Percentiles rank a stretch among this genome's conserved stretches.
phyloP scores from a whole-genome alignment of 2,113 vertebrate genomes.

The Myrmophylax atrothorax region DNA sequence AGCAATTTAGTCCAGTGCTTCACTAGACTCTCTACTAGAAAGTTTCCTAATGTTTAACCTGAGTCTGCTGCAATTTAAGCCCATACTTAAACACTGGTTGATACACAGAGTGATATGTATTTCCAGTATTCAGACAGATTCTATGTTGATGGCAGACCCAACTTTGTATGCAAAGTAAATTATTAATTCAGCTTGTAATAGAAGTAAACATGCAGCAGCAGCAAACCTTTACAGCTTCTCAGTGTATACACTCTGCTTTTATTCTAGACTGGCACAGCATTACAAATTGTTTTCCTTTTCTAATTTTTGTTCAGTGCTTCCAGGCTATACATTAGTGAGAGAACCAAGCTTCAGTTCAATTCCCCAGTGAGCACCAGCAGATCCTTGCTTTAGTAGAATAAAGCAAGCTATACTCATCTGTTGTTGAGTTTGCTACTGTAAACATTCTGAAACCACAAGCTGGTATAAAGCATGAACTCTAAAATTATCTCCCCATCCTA shows the following conservation, averaged over 20 bases:
- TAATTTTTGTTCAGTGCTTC: neutral
- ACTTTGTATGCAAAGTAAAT: neutral
- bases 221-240: neutral
- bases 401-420: neutral
- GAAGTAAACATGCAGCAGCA: neutral
- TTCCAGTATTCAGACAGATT: neutral
- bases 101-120: neutral
- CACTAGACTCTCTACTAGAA: neutral
- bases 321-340: neutral
- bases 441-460: neutral
- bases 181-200: neutral
- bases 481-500: neutral
- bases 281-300: neutral
- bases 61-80: neutral
- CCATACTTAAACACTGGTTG: neutral
- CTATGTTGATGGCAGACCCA: neutral
- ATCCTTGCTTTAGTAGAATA: neutral
- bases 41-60: slow-evolving; percentile 24
- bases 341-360: neutral
- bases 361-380: neutral
- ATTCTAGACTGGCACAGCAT: neutral
- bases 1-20: neutral
- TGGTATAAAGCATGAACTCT: neutral
- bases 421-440: neutral
- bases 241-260: neutral